phyloP scores from a whole-genome alignment of 2,888 invertebrate genomes.

The Mallateleia sp. region DNA sequence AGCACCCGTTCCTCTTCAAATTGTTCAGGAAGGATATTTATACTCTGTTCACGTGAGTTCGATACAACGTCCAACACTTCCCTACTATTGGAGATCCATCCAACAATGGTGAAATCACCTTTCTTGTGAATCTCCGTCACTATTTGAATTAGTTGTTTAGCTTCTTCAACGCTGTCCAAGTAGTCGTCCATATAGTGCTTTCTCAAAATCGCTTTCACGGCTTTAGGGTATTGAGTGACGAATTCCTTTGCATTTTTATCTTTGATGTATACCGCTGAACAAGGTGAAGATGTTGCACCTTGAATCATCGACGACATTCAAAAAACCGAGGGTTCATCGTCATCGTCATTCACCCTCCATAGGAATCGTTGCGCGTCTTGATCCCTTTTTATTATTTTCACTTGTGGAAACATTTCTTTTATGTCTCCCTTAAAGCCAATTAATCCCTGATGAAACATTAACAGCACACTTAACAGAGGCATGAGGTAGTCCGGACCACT shows the following conservation, averaged over 20 bases:
- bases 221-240: conserved; percentile 71
- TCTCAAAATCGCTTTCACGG: conserved; percentile 76
- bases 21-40: not conserved
- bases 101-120: conserved; percentile 78
- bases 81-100: conserved; percentile 72
- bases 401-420: conserved; percentile 83
- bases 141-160: conserved; percentile 65
- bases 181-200: conserved; percentile 83
- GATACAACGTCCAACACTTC: not conserved
- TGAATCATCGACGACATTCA: conserved; percentile 71
- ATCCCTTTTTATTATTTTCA: not conserved
- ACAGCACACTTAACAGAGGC: conserved; percentile 84
- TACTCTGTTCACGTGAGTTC: not conserved
- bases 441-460: conserved; percentile 84
- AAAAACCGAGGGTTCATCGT: conserved; percentile 54
- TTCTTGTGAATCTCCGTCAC: conserved; percentile 65
- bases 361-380: conserved; percentile 73
- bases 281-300: conserved; percentile 28
- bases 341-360: conserved; percentile 45
- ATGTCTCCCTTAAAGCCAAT: conserved; percentile 85
- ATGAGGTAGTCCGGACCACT: conserved; percentile 84
- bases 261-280: conserved; percentile 78
- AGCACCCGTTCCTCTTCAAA: not conserved
- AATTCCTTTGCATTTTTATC: conserved; percentile 77
- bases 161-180: conserved; percentile 62